These are phyloP conservation scores for Cantharis flavilabris DNA, from an alignment of 2,888 invertebrate species.

Conservation along the genomic window DNA sequence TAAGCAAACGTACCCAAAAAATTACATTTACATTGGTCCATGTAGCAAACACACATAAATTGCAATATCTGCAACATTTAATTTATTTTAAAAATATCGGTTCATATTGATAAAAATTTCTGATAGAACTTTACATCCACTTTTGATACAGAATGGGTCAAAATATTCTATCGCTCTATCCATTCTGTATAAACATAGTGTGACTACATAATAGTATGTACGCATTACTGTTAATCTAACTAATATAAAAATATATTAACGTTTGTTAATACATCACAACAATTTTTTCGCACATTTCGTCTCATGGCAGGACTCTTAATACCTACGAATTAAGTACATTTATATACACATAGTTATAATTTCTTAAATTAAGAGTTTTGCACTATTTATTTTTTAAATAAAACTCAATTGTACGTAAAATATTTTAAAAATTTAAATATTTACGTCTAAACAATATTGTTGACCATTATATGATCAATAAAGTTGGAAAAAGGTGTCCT, in stretches of 20 bases:
- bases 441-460: neutral
- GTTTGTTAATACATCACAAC: slow-evolving; percentile 33
- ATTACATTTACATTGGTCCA: slow-evolving; percentile 18
- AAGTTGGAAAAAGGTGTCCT: neutral
- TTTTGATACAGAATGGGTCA: neutral
- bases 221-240: slow-evolving; percentile 24
- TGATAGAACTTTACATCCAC: neutral
- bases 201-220: neutral
- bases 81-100: neutral
- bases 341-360: neutral
- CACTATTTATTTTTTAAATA: neutral
- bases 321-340: neutral
- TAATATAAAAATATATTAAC: slow-evolving; percentile 38
- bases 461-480: neutral
- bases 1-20: neutral
- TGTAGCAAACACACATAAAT: slow-evolving; percentile 19
- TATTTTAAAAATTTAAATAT: neutral
- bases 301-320: slow-evolving; percentile 29
- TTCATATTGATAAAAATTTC: neutral
- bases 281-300: slow-evolving; percentile 25
- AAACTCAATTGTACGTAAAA: neutral
- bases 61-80: neutral
- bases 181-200: neutral
- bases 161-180: neutral
- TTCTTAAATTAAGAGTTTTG: neutral